Base-by-base conservation (phyloP, 2,113 vertebrate genomes). In the Syrrhaptes paradoxus region DNA sequence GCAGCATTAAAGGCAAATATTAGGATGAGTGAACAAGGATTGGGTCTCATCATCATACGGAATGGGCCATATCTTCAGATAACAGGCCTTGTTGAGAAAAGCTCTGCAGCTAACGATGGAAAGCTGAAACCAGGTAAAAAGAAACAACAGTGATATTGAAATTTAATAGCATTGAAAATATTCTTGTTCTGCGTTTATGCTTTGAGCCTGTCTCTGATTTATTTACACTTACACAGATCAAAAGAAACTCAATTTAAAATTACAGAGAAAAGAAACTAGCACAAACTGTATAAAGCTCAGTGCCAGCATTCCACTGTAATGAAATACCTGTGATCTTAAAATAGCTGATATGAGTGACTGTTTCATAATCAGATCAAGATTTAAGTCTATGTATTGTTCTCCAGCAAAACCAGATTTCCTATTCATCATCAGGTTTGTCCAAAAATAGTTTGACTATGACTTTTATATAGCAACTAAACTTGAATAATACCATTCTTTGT, bases 71-170 rank as follows among this genome's bases (percentile, higher is more conserved):
- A 95, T 57, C 93, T 98, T 68, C 97, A 98, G 89, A 79, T 97
- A 51, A 76, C 20, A 38, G 89, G 90, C 77, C 90, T 97, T 57
- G 68, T 95, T 74, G 90, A 90, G 72, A 95, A 97, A 46, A 89
- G 95, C 51, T 85, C 95, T 68, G 97, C 97, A 65, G 96, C 80
- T 66, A 96, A 61, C 2, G 36, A 95, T 4, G 79, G 97, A 82
- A 97, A 90, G 55, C 94, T 97, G 68, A 95, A 96, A 91, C 87
- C 95, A 97, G 97, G 98, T 98, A 95, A 91, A 93, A 86, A 59
- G 28, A 61, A 79, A 18, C 26, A 25, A 29, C 20, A 38, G 17
- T 54, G 36, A 49, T 81, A 80, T 26, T 77, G 17, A 86, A 81
- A 83, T 92, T 74, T 65, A 79, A 84, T 24, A 68, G 29, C 48